phyloP scores from a whole-genome alignment of 2,888 invertebrate species.

The Azorinus chamasolen region DNA sequence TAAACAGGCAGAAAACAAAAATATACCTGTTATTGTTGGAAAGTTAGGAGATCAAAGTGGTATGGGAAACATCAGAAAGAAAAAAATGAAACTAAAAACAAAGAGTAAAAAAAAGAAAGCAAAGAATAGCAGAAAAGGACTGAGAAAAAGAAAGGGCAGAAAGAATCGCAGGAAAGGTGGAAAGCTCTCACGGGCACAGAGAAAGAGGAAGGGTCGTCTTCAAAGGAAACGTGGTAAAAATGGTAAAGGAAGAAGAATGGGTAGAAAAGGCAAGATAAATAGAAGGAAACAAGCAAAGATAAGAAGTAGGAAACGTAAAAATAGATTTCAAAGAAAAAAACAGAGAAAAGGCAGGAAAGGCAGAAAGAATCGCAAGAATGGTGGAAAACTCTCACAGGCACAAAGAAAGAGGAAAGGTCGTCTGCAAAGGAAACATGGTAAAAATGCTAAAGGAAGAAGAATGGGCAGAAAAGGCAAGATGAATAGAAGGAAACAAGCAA shows the following conservation, averaged over 20 bases:
- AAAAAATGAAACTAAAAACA: not conserved
- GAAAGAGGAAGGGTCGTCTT: slow-evolving; percentile 3
- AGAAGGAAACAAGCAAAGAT: not conserved
- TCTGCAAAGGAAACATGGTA: not conserved
- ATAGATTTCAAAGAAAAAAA: not conserved
- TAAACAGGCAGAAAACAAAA: too few species aligned
- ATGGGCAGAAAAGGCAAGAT: not conserved
- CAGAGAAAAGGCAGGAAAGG: slow-evolving; percentile 1
- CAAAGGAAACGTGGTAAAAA: not conserved
- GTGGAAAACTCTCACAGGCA: not conserved
- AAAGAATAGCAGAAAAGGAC: slow-evolving; percentile 2
- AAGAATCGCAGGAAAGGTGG: slow-evolving; percentile 3
- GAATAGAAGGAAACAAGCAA: not conserved
- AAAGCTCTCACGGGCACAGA: not conserved
- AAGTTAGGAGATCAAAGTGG: not conserved
- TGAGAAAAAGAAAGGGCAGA: slow-evolving; percentile 5
- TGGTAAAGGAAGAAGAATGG: not conserved
- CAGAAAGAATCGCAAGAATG: not conserved
- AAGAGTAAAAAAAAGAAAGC: not conserved
- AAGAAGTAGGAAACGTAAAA: not conserved
- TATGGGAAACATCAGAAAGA: not conserved
- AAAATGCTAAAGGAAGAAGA: not conserved
- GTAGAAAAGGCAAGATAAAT: not conserved
- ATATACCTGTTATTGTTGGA: too few species aligned
- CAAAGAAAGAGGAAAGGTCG: not conserved